Base-by-base conservation (phyloP, 92 coral and sea anemone species). In the Parazoanthus atlanticus region DNA sequence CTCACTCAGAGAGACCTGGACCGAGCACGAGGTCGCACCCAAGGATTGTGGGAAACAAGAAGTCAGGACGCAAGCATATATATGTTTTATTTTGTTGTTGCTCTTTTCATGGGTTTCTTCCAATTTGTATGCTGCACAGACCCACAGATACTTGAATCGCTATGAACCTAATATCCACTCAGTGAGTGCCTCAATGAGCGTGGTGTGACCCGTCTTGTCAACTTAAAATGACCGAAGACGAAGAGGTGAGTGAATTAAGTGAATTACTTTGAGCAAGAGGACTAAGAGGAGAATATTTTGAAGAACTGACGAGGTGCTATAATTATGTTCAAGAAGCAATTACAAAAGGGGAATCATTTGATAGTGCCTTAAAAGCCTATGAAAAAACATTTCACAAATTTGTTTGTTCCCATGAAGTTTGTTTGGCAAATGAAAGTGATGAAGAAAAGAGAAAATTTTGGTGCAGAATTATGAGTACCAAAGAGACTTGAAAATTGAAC, bases 391-490 rank as follows among this genome's bases (percentile, higher is more conserved):
- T 69, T 8, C 76, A 29, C 4, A 34, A 71, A 0, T 28, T 71
- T 15, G 38, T 71, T 71, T 21, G 25, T n/a, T 29, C 36, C 29
- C 76, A 71, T 71, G 38, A 71, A 74, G 40, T 33, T 16, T 33
- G 78, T 21, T 74, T 74, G 10, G 46, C 78, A 0, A 33, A 74
- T 33, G 78, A 33, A 32, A 74, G 78, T 74, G n/a, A n/a, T n/a
- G n/a, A n/a, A n/a, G n/a, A n/a, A n/a, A n/a, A n/a, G 78, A 54
- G 21, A 54, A 54, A 10, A 54, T 54, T 54, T 17, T 54, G 64
- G 64, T 16, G 78, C 78, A 74, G 41, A 74, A 74, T 74, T 74
- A 74, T 74, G 78, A 74, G 43, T 74, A 74, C 30, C 78, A 54
- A 54, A 54, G 64, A 54, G 23, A 54, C 23, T 54, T 54, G 64